Base-by-base conservation (phyloP, 92 coral and sea anemone genomes). In the Parazoanthus swiftii region DNA sequence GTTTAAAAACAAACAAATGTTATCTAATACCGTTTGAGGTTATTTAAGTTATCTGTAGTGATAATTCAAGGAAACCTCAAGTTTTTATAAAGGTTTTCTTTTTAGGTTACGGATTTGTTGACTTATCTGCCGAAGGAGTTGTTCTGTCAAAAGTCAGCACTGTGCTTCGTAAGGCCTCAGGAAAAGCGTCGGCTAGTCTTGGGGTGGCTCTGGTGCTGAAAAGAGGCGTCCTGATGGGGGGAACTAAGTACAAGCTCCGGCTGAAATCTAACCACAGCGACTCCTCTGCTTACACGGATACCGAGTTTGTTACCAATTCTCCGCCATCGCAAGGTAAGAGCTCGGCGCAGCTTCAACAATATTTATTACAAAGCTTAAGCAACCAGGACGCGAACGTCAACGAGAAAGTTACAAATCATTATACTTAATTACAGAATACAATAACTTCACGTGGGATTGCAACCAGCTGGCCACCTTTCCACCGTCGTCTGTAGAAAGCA, bases 241-340 rank as follows among this genome's bases (percentile, higher is more conserved):
- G 93, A 14, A 89, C 80, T 6, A 63, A 85, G n/a, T 95, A 90
- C 86, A 93, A 89, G 83, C 87, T 95, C 67, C 80, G 89, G 54
- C 83, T 92, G 14, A 88, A 91, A 8, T 95, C 88, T 6, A 79
- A 76, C 46, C 93, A 92, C 51, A 75, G 79, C 16, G 92, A 89
- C 68, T 90, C 95, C 7, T 88, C 93, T 51, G 92, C 96, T 8
- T 84, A 46, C 70, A 51, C 90, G 20, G 98, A 94, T 35, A 90
- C 94, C 8, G 70, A 56, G 67, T 66, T 95, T 29, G 81, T 85
- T 11, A 92, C 95, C 4, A 95, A 95, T 79, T 90, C 93, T 10
- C 91, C 96, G 2, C 98, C 98, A 26, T 76, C 90, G 8, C 79
- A 85, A 92, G 98, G 98, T 93, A 46, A 81, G 81, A 39, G 39